A percentile compares a stretch with the other conserved stretches of the same genome.
phyloP scores from a whole-genome alignment of 2,797 vertebrate genomes.

The Halcyon leucocephala region DNA sequence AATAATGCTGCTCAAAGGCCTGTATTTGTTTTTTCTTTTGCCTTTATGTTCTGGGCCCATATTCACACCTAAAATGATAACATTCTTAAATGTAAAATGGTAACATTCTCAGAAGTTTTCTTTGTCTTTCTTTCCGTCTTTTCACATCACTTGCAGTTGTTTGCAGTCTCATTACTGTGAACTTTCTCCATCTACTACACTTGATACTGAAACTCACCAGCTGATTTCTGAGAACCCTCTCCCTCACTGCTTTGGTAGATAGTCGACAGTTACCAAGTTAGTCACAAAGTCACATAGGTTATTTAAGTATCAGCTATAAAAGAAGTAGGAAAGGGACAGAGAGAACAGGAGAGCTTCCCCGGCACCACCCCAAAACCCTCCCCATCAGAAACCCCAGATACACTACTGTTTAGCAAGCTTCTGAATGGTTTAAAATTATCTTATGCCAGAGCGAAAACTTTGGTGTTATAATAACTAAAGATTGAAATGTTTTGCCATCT shows the following conservation, averaged over 20 bases:
- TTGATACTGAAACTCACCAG: background rate
- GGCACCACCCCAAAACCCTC: background rate
- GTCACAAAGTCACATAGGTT: accelerated
- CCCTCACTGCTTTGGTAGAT: background rate
- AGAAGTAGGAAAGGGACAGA: background rate
- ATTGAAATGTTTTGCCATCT: background rate
- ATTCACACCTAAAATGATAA: background rate
- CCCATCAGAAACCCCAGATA: background rate
- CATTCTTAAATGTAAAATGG: background rate
- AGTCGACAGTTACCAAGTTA: accelerated
- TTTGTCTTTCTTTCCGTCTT: background rate
- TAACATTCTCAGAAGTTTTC: background rate
- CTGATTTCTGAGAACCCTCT: background rate
- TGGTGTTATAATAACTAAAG: background rate
- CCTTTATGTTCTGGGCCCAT: background rate
- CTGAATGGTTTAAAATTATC: background rate
- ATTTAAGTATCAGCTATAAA: background rate
- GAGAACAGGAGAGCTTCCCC: background rate
- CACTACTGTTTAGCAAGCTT: background rate
- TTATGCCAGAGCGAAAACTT: background rate
- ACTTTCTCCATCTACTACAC: background rate
- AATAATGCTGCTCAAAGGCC: background rate
- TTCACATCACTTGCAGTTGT: background rate
- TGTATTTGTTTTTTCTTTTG: background rate
- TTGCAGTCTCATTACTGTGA: background rate